These are phyloP conservation scores for Stigmatopora nigra DNA, from an alignment of 2,113 vertebrate genomes.

Conservation along the genomic window DNA sequence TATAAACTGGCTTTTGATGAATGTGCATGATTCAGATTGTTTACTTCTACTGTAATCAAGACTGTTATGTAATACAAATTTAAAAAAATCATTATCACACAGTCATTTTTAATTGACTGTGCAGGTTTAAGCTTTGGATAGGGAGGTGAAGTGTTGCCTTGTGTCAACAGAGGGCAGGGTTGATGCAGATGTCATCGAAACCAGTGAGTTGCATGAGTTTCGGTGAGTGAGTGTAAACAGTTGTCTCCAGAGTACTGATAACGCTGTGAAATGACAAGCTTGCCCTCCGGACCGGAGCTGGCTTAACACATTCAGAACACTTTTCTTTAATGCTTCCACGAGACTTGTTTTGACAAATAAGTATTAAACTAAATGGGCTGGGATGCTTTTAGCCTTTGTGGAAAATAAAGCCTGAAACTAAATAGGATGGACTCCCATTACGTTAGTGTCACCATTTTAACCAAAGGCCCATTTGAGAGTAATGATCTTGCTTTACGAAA, in stretches of 20 bases:
- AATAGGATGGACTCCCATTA: not conserved
- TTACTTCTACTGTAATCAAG: not conserved
- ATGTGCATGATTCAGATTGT: not conserved
- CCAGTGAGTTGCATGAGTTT: slow-evolving; percentile 51
- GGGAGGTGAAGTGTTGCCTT: slow-evolving; percentile 47
- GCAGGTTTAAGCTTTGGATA: not conserved
- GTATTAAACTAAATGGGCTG: no score
- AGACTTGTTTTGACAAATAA: no score
- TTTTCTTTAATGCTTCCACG: not conserved
- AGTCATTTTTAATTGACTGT: not conserved
- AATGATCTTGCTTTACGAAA: slow-evolving; percentile 10
- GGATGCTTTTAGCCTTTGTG: no score
- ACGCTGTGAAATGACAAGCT: slow-evolving; percentile 26
- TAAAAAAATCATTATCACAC: not conserved
- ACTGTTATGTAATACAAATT: not conserved
- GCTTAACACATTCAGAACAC: slow-evolving; percentile 19
- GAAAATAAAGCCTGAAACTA: not conserved
- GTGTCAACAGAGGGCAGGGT: slow-evolving; percentile 69
- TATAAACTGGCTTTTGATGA: not conserved
- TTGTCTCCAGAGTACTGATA: slow-evolving; percentile 52
- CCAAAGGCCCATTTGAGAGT: not conserved
- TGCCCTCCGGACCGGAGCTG: slow-evolving; percentile 1
- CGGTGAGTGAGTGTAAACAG: slow-evolving; percentile 70
- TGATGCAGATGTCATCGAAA: slow-evolving; percentile 64
- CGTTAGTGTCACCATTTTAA: not conserved